These are phyloP conservation scores for Cepphus grylle DNA, from an alignment of 2,113 vertebrate species.

Conservation along the genomic window DNA sequence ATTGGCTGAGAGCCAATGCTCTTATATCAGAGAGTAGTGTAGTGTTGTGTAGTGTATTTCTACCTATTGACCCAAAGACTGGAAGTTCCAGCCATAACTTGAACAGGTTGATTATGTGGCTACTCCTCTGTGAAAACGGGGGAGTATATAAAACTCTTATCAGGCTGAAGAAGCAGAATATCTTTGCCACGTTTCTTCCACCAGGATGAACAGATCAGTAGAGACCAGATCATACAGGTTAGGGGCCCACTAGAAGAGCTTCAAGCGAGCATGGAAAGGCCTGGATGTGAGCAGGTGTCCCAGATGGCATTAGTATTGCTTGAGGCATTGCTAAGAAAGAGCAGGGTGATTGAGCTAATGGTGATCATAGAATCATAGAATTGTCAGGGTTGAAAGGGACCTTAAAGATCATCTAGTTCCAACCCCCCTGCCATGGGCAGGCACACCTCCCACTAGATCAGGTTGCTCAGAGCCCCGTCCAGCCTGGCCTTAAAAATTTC, in stretches of 20 bases:
- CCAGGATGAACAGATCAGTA: not conserved
- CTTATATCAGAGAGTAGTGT: not conserved
- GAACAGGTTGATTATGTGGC: not conserved
- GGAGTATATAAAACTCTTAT: not conserved
- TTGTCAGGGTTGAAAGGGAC: too few relatives aligned
- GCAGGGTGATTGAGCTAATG: not conserved
- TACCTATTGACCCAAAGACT: constrained; percentile 27
- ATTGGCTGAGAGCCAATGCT: constrained; percentile 5
- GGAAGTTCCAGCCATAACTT: not conserved
- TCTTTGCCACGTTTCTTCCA: not conserved
- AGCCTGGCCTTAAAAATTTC: too few relatives aligned
- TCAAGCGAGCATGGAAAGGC: not conserved
- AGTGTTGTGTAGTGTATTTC: not conserved
- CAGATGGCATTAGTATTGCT: not conserved
- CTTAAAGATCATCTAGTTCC: too few relatives aligned
- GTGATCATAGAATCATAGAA: not conserved
- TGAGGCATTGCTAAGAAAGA: not conserved
- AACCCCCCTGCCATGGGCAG: too few relatives aligned
- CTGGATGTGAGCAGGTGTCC: not conserved
- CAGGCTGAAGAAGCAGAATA: not conserved
- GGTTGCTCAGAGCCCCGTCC: too few relatives aligned
- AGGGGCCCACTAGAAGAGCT: not conserved
- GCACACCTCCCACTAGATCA: too few relatives aligned
- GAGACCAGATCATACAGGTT: not conserved
- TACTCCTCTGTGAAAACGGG: not conserved